phyloP scores from a whole-genome alignment of 92 coral and sea anemone genomes.

The Umimayanthus kanabou region DNA sequence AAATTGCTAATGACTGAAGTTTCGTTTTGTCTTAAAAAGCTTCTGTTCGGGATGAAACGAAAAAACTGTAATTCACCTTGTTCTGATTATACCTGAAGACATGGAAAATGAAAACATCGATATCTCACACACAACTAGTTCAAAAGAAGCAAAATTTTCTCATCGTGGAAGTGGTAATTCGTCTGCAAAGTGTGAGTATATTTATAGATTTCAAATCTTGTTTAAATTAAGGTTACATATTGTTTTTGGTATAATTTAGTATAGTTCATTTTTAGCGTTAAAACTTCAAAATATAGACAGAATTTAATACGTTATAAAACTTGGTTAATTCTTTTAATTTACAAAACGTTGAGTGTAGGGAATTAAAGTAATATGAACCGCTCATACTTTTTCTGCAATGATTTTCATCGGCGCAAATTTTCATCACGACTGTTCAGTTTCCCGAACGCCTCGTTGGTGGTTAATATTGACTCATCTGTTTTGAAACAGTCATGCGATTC shows the following conservation, averaged over 20 bases:
- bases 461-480: slow-evolving; percentile 17
- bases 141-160: neutral
- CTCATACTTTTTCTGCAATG: neutral
- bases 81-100: neutral
- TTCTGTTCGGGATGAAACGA: neutral
- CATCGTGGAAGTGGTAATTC: neutral
- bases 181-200: slow-evolving; percentile 28
- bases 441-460: slow-evolving; percentile 6
- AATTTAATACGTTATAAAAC: neutral
- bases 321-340: neutral
- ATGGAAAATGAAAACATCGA: slow-evolving; percentile 12
- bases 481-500: neutral
- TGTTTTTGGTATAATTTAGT: neutral
- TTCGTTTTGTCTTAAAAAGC: neutral
- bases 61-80: neutral
- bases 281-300: neutral
- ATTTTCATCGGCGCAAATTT: slow-evolving; percentile 5
- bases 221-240: neutral
- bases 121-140: neutral
- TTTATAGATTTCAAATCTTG: slow-evolving; percentile 4
- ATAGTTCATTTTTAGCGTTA: slow-evolving; percentile 3
- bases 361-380: neutral
- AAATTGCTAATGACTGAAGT: slow-evolving; percentile 22
- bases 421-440: neutral
- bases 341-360: neutral